These are phyloP conservation scores for Hippocampus abdominalis DNA, from an alignment of 2,113 vertebrate genomes.

Conservation along the genomic window DNA sequence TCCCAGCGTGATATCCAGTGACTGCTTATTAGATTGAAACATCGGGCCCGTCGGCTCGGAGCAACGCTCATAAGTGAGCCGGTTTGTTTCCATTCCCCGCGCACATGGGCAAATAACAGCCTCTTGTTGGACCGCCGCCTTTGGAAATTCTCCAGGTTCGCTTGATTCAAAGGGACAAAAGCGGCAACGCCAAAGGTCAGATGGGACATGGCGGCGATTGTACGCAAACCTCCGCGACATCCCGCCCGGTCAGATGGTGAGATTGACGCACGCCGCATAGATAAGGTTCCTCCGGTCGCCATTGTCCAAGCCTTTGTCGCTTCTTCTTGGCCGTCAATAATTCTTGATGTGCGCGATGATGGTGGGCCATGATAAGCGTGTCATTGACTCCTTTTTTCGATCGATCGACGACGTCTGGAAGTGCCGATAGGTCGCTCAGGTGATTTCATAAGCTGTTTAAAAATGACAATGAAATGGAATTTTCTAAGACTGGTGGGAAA, in stretches of 20 bases:
- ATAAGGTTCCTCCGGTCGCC: neutral
- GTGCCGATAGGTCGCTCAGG: neutral
- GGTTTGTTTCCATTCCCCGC: neutral
- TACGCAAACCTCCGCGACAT: neutral
- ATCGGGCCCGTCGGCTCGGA: neutral
- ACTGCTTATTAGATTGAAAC: constrained; percentile 3
- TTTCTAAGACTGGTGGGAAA: neutral
- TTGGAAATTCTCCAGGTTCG: neutral
- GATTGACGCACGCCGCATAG: neutral
- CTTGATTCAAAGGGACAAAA: constrained; percentile 3
- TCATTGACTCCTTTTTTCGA: neutral
- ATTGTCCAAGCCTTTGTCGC: neutral
- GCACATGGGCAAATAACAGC: neutral
- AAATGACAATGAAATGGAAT: neutral
- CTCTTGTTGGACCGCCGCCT: neutral
- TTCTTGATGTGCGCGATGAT: neutral
- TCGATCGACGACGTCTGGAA: neutral
- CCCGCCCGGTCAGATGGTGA: neutral
- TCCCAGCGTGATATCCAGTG: neutral
- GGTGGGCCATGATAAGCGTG: neutral
- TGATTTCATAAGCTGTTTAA: neutral
- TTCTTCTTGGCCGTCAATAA: neutral
- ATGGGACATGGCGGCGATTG: neutral
- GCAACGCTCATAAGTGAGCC: neutral
- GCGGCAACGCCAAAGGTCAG: neutral